Base-by-base conservation (phyloP, 2,113 vertebrate genomes). In the Alectura lathami region DNA sequence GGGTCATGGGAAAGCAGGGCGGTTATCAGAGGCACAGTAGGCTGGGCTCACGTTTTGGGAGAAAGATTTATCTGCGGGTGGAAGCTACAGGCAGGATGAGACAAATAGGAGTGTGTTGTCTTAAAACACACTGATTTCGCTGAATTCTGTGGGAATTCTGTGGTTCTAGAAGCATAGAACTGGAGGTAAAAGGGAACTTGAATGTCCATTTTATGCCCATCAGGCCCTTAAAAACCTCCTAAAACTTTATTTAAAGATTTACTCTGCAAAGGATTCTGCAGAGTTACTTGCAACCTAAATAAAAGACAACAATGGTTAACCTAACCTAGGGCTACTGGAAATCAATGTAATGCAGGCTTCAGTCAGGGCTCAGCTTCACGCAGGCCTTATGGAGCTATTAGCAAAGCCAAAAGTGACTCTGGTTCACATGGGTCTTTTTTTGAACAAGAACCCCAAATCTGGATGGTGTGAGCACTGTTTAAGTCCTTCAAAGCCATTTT, bases 1-100 rank as follows among this genome's bases (percentile, higher is more conserved):
- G 92, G 82, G 92, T 72, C 88, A 88, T 93, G 86, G 86, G 91
- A 93, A 94, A 21, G 4, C 50, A 47, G 29, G 50, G 60, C 23
- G 67, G 34, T 53, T 92, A 75, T 53, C 85, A 86, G 54, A 89
- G 40, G 7, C 11, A 68, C 0, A 50, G 56, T 26, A 82, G 66
- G 26, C 23, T 57, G 48, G 11, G 8, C 66, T 81, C 8, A 3
- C 9, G 3, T 47, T 54, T 12, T 50, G 26, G 0, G 26, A 72
- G 53, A 75, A 56, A 68, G 53, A 56, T 8, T 22, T 69, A 59
- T 67, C 67, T 79, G 9, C 36, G 7, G 7, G 45, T 57, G 32
- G 57, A 87, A 82, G 38, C 73, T 84, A 47, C 60, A 70, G n/a
- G 73, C 51, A 64, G 89, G 45, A 40, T 4, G 42, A 76, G 63